These are phyloP conservation scores for Plusia festucae DNA, from an alignment of 2,888 invertebrate species.

Conservation along the genomic window DNA sequence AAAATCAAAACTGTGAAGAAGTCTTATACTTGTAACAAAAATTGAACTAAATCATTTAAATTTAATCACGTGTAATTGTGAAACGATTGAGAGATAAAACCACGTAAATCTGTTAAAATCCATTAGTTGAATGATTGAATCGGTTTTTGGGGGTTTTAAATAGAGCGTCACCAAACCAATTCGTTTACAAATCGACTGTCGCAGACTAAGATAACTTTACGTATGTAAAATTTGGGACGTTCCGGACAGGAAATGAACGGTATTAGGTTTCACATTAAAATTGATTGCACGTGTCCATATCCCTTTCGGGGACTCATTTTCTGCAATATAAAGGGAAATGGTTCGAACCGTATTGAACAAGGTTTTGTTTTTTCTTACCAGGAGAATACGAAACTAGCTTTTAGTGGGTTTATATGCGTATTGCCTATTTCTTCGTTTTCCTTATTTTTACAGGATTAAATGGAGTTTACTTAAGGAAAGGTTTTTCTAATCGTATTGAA, in stretches of 20 bases:
- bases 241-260: slow-evolving; percentile 43
- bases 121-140: slow-evolving; percentile 37
- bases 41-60: neutral
- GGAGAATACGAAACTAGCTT: slow-evolving; percentile 26
- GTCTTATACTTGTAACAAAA: neutral
- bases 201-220: slow-evolving; percentile 40
- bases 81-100: neutral
- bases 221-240: slow-evolving; percentile 50
- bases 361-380: slow-evolving; percentile 45
- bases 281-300: slow-evolving; percentile 55
- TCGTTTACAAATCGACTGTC: slow-evolving; percentile 36
- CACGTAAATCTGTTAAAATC: slow-evolving; percentile 13
- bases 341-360: slow-evolving; percentile 43
- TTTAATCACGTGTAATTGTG: neutral
- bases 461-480: neutral
- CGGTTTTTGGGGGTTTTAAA: slow-evolving; percentile 34
- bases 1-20: neutral
- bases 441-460: neutral
- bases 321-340: slow-evolving; percentile 51
- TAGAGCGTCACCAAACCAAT: slow-evolving; percentile 31
- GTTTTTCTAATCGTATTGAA: neutral
- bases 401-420: slow-evolving; percentile 26
- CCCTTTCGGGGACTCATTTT: slow-evolving; percentile 55
- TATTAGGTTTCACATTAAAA: slow-evolving; percentile 53
- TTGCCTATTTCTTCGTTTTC: slow-evolving; percentile 14